Evolutionary conservation across 2,113 vertebrate species (phyloP), one percentile per base, ranked within the genome.

Genomic region (Ranitomeya variabilis): DNA sequence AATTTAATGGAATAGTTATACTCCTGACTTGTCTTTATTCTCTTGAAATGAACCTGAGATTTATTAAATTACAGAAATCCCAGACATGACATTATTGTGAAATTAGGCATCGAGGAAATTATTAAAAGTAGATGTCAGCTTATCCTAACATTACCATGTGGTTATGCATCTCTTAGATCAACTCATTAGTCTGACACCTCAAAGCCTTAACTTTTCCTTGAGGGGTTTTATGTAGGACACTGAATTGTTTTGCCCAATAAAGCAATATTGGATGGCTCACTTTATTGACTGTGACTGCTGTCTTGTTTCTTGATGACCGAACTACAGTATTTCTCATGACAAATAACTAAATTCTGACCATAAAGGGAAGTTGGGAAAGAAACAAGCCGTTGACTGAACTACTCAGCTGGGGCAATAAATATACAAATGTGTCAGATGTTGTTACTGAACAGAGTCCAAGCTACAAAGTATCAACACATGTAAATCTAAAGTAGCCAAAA

Each of bases 1-100:
- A 88, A 88, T 88, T 88, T 88, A 88, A 88, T 88, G 69, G 87
- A 88, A 88, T 74, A 82, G 79, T 87, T 87, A 82, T 73, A 83
- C 67, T 83, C 79, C 80, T 88, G 86, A 82, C 78, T 87, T 87
- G 55, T 73, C 87, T 73, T 59, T 88, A 88, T 88, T 73, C 67
- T 73, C 67, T 62, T 88, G 87, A 88, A 82, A 88, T 88, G 67
- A 88, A 88, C 87, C 87, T 88, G 82, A 23, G 80, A 73, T 82
- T 76, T 88, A 83, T 88, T 88, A 88, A 88, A 88, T 83, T 88
- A 88, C 67, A 83, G 87, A 88, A 83, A 59, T 64, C 79, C 52
- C 80, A 88, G 87, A 51, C 87, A 88, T 88, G 80, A 62, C 87
- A 83, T 83, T 88, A 88, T 88, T 83, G 67, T 45, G 31, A 76